phyloP scores from a whole-genome alignment of 2,888 invertebrate genomes.

The Holacanthella duospinosa region DNA sequence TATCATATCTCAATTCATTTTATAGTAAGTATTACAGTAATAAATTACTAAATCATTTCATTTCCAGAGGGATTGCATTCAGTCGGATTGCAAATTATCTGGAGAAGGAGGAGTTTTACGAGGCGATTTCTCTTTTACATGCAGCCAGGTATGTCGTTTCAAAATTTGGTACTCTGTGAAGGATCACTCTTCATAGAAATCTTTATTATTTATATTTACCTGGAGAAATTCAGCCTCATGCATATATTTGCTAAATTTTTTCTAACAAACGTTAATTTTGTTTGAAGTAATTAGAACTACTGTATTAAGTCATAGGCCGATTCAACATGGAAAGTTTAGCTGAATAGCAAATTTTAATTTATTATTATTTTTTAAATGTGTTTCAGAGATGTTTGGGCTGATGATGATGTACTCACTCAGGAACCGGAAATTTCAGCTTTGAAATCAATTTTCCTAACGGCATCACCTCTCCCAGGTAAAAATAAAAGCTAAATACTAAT shows the following conservation, averaged over 20 bases:
- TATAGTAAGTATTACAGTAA: too few relatives aligned
- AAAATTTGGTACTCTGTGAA: not conserved
- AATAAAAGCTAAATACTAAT: too few relatives aligned
- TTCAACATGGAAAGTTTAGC: too few relatives aligned
- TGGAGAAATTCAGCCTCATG: too few relatives aligned
- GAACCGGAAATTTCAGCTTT: slow-evolving; percentile 7
- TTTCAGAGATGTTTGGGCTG: slow-evolving; percentile 7
- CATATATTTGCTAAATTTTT: too few relatives aligned
- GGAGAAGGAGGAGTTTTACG: not conserved
- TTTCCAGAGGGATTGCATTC: not conserved
- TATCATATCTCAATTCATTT: too few relatives aligned
- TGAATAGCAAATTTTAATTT: too few relatives aligned
- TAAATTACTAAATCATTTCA: not conserved
- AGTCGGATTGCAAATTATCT: not conserved
- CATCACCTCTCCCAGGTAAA: slow-evolving; percentile 1
- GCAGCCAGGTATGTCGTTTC: not conserved
- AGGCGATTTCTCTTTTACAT: not conserved
- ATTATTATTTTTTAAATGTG: too few relatives aligned
- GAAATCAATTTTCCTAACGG: slow-evolving; percentile 5
- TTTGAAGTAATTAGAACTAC: too few relatives aligned
- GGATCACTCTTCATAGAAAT: not conserved
- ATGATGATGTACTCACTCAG: slow-evolving; percentile 6
- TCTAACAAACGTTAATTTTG: too few relatives aligned
- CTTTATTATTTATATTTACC: too few relatives aligned
- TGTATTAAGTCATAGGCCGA: too few relatives aligned